Base-by-base conservation (phyloP, 1,140 invertebrate genomes). In the Thereuonema tuberculata region DNA sequence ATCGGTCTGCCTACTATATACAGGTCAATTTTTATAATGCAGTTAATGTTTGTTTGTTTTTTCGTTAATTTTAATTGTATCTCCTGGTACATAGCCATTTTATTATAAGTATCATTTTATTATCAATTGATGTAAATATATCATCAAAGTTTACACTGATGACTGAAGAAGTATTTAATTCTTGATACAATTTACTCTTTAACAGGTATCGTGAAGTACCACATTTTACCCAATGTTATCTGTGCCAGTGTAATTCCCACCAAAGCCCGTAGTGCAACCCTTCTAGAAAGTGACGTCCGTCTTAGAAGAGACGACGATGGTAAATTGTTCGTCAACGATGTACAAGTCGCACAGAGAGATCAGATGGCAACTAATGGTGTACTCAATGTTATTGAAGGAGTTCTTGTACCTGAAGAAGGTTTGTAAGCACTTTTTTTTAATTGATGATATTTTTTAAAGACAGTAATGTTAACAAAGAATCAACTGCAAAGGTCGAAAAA, bases 191-290 rank as follows among this genome's bases (percentile, higher is more conserved):
- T n/a, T n/a, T n/a, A n/a, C n/a, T n/a, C n/a, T n/a, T n/a, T n/a
- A n/a, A n/a, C 29, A 83, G 81, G 77, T 61, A 76, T 85, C 60
- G 65, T 85, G 12, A 76, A 80, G 63, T 77, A 82, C 64, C 84
- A 85, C 61, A 71, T 86, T 29, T 69, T 84, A 17, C 77, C 81
- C 28, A 78, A 82, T 62, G 81, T 82, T 15, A 78, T 85, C 65
- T 86, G 84, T 67, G 78, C 82, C 1, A 65, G 76, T 2, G 76
- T 78, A 1, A 77, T 82, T n/a, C 67, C 77, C 65, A 72, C 72
- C 25, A 76, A 79, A 67, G 75, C 77, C 0, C 76, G 74, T 0
- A 77, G 80, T 0, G 72, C 75, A 53, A 83, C 82, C 64, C 66
- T 78, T 1, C 71, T 81, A 14, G 75, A 76, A 9, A 72, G 77